Percentiles rank a stretch among this genome's conserved stretches.
These are phyloP conservation scores for Ibidorhyncha struthersii DNA, from an alignment of 2,113 vertebrate species.

Conservation along the genomic window DNA sequence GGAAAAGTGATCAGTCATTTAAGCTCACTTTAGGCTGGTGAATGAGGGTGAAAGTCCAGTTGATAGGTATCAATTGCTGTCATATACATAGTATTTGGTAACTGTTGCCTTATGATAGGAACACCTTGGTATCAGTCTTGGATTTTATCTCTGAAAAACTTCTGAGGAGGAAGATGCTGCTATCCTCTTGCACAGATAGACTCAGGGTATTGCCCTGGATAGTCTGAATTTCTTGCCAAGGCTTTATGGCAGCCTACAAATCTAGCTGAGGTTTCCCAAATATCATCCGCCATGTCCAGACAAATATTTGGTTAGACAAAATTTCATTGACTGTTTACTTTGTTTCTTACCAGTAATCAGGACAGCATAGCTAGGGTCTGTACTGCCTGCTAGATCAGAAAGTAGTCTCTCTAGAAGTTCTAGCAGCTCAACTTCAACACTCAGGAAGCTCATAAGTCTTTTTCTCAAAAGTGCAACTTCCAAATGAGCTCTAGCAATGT, in stretches of 20 bases:
- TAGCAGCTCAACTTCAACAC: background rate
- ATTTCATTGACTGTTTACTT: background rate
- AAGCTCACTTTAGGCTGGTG: background rate
- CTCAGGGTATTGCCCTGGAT: background rate
- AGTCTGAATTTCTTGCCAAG: background rate
- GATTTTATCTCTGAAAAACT: background rate
- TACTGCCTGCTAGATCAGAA: background rate
- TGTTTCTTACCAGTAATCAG: background rate
- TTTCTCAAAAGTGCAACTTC: background rate
- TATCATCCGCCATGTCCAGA: background rate
- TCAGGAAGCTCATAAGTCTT: background rate
- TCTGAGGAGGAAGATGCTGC: background rate
- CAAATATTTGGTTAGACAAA: background rate
- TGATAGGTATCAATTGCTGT: background rate
- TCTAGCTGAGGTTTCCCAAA: background rate
- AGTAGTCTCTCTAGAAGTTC: background rate
- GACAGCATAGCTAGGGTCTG: background rate
- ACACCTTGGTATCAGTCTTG: background rate
- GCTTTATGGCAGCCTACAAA: background rate
- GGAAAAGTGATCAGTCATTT: background rate
- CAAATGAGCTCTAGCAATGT: background rate
- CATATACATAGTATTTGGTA: background rate
- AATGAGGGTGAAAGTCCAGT: background rate
- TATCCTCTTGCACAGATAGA: background rate
- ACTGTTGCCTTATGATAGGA: background rate